These are phyloP conservation scores for Phyllostomus discolor DNA, from an alignment of 2,113 vertebrate species.

Conservation along the genomic window DNA sequence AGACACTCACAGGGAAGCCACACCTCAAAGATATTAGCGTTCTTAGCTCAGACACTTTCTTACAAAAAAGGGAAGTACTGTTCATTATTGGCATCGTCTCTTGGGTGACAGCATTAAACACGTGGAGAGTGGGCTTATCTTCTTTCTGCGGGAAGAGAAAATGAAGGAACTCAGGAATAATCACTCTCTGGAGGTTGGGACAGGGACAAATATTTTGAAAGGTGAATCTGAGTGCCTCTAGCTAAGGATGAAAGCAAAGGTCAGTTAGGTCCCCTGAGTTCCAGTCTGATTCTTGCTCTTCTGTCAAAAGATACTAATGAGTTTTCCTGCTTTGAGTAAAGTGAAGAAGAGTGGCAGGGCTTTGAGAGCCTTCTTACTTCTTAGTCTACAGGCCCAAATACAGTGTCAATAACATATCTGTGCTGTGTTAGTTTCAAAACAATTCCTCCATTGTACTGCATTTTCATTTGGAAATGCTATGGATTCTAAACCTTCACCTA, in stretches of 20 bases:
- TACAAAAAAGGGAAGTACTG: conserved; percentile 63
- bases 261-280: not conserved
- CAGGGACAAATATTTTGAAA: not conserved
- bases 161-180: not conserved
- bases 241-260: not conserved
- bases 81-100: conserved; percentile 78
- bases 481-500: not conserved
- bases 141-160: conserved; percentile 74
- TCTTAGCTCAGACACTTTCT: conserved; percentile 78
- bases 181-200: not conserved
- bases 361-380: not conserved
- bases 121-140: conserved; percentile 75
- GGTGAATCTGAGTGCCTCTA: not conserved
- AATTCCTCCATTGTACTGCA: not conserved
- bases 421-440: not conserved
- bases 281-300: not conserved
- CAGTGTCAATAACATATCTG: too few relatives aligned
- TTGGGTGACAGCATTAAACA: conserved; percentile 81
- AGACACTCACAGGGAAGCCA: conserved; percentile 80
- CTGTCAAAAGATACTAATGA: not conserved
- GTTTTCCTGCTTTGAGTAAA: not conserved
- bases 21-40: conserved; percentile 76
- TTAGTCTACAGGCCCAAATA: not conserved
- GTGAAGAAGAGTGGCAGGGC: not conserved
- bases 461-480: not conserved